Base-by-base conservation (phyloP, 2,113 vertebrate genomes). In the Sturnira hondurensis region DNA sequence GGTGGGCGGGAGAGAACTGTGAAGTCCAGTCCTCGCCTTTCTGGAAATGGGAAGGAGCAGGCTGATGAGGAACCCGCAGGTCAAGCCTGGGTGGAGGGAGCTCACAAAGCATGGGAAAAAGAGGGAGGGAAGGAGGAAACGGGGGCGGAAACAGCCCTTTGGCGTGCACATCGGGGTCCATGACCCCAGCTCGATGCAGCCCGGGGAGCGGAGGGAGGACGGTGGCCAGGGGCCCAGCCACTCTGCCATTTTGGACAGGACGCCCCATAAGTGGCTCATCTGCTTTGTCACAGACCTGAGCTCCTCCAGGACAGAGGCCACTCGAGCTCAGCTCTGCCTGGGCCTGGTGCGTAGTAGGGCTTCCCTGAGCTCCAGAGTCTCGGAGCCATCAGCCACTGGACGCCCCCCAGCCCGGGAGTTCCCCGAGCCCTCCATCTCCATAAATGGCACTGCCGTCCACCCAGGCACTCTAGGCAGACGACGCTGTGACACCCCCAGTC, bases 391-490 rank as follows among this genome's bases (percentile, higher is more conserved):
- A 0, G 31, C 56, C 13, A 6, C 80, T 16, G 1, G 4, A 3
- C 54, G 36, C 1, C 8, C 76, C 43, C 9, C 61, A 24, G 16
- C 17, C 38, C 89, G 47, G 7, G 6, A 19, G 43, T n/a, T 41
- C 81, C 54, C 50, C 10, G 1, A 1, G 45, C 14, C 38, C 16
- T 0, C 43, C 74, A 20, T 12, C 74, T 26, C 14, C 1, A 33
- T 3, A n/a, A 36, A 14, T 1, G 4, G 45, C 1, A 0, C 31
- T 11, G 6, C 20, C 16, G 7, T 2, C 50, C 22, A 24, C 56
- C 89, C 3, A 0, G 17, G 2, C 3, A 1, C 47, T 52, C 83
- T 41, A 33, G 47, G 28, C 63, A 13, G 26, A 6, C 0, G 2
- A 11, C 36, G 1, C 0, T 24, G 43, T 38, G 12, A 43, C 38